Evolutionary conservation across 2,888 invertebrate genomes (phyloP).

Genomic region (Machimus atricapillus): DNA sequence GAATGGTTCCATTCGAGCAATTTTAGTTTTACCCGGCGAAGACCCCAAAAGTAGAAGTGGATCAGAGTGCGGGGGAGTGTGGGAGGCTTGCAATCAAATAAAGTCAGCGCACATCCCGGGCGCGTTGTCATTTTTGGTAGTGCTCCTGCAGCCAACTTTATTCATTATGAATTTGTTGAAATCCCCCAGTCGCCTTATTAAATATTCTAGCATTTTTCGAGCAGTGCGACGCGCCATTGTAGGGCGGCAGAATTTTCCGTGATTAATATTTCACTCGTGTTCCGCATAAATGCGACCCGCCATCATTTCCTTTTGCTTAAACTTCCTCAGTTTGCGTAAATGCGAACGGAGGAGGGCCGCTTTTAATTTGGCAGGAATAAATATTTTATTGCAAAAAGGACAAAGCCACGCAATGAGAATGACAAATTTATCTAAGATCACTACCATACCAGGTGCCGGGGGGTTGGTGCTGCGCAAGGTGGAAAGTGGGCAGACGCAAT

Average conservation of each 20-base stretch:
- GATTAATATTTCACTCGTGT: conserved; percentile 32
- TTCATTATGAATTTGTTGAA: conserved; percentile 1
- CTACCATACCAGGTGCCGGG: background rate
- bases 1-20: background rate
- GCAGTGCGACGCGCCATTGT: background rate
- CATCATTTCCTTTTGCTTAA: background rate
- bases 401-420: conserved; percentile 27
- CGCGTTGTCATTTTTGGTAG: background rate
- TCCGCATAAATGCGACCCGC: background rate
- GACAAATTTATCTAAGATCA: conserved; percentile 22
- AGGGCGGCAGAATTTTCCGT: background rate
- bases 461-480: background rate
- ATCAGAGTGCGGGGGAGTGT: background rate
- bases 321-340: background rate
- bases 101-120: background rate
- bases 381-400: conserved; percentile 30
- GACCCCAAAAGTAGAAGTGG: background rate
- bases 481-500: background rate
- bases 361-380: conserved; percentile 28
- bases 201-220: conserved; percentile 17
- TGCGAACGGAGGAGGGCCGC: background rate
- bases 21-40: background rate
- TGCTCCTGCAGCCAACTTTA: background rate
- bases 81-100: background rate
- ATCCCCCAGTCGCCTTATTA: background rate